Evolutionary conservation across 23 tunicate genomes (phyloP).

Genomic region (Aplidium turbinatum): DNA sequence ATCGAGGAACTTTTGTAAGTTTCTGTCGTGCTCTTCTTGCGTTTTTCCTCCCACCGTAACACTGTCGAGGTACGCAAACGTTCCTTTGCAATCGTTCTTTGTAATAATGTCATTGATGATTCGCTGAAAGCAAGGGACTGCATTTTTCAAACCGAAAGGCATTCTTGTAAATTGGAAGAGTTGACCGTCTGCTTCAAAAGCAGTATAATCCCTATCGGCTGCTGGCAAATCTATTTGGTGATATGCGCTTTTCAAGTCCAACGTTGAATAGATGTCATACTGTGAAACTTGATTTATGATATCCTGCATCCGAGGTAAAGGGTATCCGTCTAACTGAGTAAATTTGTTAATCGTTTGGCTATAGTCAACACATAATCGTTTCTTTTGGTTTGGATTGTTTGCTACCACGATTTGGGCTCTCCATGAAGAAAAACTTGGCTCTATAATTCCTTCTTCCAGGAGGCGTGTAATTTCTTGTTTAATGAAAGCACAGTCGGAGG

Average conservation of each 20-base stretch:
- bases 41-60: constrained; percentile 4
- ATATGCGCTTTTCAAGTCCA: constrained; percentile 4
- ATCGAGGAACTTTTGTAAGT: not conserved
- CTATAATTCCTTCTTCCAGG: not conserved
- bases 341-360: not conserved
- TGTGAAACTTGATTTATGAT: not conserved
- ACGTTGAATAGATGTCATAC: not conserved
- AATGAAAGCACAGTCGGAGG: no score
- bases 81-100: not conserved
- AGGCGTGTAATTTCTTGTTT: not conserved
- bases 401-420: constrained; percentile 9
- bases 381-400: not conserved
- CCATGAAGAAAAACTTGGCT: not conserved
- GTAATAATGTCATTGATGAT: no score
- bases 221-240: not conserved
- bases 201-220: no score
- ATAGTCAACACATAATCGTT: not conserved
- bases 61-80: constrained; percentile 18
- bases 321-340: constrained; percentile 1
- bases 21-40: constrained; percentile 16
- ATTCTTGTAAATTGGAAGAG: constrained; percentile 4
- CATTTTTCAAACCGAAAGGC: constrained; percentile 20
- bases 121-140: constrained; percentile 17
- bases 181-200: not conserved
- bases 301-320: constrained; percentile 3